Conservation (phyloP, 1,140 invertebrate species). For the Drosophila truncata region DNA sequence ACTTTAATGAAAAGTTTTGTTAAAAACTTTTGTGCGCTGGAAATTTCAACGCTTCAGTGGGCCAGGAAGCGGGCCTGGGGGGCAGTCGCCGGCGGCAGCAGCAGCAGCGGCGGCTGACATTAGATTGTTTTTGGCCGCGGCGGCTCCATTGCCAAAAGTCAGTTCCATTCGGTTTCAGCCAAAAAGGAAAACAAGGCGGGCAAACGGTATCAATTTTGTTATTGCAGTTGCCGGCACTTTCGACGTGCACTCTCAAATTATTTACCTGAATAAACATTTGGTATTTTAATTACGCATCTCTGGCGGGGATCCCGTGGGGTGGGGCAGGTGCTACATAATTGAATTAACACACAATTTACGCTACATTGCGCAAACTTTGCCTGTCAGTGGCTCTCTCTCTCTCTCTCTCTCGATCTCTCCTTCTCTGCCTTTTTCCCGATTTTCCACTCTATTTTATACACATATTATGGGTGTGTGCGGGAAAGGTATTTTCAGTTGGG, state of each 20-base stretch:
- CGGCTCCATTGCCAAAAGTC: conserved; percentile 71
- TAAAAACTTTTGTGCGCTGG: conserved; percentile 78
- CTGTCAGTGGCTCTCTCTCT: conserved; percentile 32
- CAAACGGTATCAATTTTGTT: conserved; percentile 77
- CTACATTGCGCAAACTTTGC: conserved; percentile 78
- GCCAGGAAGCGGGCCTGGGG: conserved; percentile 22
- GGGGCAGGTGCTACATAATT: conserved; percentile 58
- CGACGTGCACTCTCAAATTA: conserved; percentile 76
- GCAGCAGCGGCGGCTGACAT: conserved; percentile 54
- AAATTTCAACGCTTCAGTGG: conserved; percentile 82
- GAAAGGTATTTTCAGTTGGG: conserved; percentile 6
- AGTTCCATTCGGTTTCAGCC: conserved; percentile 41
- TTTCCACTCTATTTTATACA: background rate
- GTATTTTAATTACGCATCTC: conserved; percentile 83
- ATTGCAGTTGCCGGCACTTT: conserved; percentile 71
- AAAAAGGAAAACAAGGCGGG: conserved; percentile 44
- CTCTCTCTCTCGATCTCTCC: background rate
- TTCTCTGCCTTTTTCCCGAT: background rate
- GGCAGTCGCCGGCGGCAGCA: background rate
- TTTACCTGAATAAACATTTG: conserved; percentile 85
- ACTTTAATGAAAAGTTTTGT: conserved; percentile 84
- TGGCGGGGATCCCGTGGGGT: conserved; percentile 2
- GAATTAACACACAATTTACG: conserved; percentile 83
- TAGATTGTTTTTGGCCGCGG: conserved; percentile 74
- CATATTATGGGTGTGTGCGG: conserved; percentile 6